These are phyloP conservation scores for Micronisus gabar DNA, from an alignment of 2,113 vertebrate genomes.

Conservation along the genomic window DNA sequence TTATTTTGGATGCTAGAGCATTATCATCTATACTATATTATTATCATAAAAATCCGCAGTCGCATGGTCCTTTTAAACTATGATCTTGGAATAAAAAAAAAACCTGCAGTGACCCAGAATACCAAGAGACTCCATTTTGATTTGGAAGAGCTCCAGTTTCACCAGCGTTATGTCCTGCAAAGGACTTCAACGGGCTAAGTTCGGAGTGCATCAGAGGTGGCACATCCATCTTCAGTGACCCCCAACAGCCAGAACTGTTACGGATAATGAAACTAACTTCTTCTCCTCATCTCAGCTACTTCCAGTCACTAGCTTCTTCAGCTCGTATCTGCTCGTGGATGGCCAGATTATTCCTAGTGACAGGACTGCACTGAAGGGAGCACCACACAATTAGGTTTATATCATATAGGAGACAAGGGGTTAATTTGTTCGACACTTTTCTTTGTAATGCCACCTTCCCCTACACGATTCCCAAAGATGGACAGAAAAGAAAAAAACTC, in stretches of 20 bases:
- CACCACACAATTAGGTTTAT: neutral
- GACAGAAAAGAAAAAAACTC: neutral
- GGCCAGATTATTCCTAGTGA: neutral
- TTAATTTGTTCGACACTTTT: neutral
- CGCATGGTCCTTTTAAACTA: neutral
- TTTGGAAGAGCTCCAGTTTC: neutral
- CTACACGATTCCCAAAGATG: neutral
- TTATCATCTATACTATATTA: neutral
- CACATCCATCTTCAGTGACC: neutral
- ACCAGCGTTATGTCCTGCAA: neutral
- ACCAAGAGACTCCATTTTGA: neutral
- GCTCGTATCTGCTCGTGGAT: neutral
- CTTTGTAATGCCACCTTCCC: neutral
- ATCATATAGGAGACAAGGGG: fast-evolving
- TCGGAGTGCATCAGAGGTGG: neutral
- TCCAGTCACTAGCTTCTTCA: neutral
- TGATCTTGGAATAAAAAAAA: neutral
- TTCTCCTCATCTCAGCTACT: neutral
- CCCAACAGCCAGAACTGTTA: neutral
- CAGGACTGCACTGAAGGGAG: neutral
- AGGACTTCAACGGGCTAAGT: neutral
- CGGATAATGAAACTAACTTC: neutral
- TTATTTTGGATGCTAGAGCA: neutral
- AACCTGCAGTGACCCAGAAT: neutral
- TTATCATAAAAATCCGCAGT: neutral